Evolutionary conservation across 2,888 invertebrate species (phyloP).

Genomic region (Apomyelois bistriatella): DNA sequence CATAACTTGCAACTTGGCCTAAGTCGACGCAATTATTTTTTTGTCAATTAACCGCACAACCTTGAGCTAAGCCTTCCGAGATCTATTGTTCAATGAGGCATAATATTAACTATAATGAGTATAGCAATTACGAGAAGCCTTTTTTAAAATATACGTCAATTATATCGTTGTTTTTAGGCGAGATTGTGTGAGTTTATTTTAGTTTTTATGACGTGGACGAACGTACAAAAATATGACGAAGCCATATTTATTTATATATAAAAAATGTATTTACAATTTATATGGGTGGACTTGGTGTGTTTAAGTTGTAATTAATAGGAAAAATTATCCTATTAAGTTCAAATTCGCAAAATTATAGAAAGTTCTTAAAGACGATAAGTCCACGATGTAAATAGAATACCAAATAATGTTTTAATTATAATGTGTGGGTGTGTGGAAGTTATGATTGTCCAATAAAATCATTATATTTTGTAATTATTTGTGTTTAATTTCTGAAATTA

Average conservation of each 20-base stretch:
- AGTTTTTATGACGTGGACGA: slow-evolving; percentile 11
- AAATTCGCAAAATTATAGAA: not conserved
- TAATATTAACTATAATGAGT: slow-evolving; percentile 20
- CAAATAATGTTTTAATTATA: slow-evolving; percentile 3
- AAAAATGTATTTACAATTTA: slow-evolving; percentile 10
- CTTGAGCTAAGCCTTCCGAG: slow-evolving; percentile 21
- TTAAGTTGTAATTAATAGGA: too few species aligned
- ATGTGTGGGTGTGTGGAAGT: slow-evolving; percentile 23
- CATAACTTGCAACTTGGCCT: slow-evolving; percentile 11
- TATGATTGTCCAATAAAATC: slow-evolving; percentile 24
- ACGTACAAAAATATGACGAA: slow-evolving; percentile 30
- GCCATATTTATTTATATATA: slow-evolving; percentile 21
- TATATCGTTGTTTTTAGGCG: slow-evolving; percentile 20
- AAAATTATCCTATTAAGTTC: too few species aligned
- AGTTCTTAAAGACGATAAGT: too few species aligned
- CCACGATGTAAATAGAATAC: not conserved
- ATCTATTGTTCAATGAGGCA: slow-evolving; percentile 28
- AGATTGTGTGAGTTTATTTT: slow-evolving; percentile 22
- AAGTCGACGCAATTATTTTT: slow-evolving; percentile 19
- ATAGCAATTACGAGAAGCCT: slow-evolving; percentile 20
- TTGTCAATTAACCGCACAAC: slow-evolving; percentile 14
- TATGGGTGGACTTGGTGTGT: too few species aligned
- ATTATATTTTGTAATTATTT: slow-evolving; percentile 24
- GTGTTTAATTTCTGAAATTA: not conserved
- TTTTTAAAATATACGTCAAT: slow-evolving; percentile 33